Conservation (phyloP, 2,113 vertebrate species). For the Apteryx mantelli region DNA sequence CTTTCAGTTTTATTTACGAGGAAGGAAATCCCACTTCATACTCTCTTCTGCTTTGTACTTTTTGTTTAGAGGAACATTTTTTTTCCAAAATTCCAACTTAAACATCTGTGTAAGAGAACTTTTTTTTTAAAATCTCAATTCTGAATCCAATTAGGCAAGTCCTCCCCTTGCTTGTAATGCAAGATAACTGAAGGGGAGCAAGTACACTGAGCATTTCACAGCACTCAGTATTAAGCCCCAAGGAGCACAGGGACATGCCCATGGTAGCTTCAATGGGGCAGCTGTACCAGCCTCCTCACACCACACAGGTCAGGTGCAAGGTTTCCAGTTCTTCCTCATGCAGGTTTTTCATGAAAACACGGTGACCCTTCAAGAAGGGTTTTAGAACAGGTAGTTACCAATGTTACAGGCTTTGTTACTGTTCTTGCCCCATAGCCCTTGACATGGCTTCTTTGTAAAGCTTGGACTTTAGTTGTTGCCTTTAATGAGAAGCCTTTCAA, state of each 20-base stretch:
- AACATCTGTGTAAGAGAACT: background rate
- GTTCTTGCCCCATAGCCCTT: background rate
- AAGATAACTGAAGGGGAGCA: background rate
- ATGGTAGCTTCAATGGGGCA: background rate
- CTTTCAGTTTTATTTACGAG: background rate
- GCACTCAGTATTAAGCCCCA: background rate
- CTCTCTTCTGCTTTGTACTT: background rate
- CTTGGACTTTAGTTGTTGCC: background rate
- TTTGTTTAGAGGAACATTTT: background rate
- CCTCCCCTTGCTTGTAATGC: background rate
- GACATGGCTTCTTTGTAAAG: background rate
- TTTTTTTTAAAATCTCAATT: background rate
- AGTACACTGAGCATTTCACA: background rate
- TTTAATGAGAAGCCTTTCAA: background rate
- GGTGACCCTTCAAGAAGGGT: background rate
- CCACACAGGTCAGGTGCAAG: background rate
- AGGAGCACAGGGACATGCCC: background rate
- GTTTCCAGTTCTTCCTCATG: background rate
- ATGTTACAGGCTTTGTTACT: background rate
- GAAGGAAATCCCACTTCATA: background rate
- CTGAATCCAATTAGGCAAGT: background rate
- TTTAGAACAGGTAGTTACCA: background rate
- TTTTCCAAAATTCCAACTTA: background rate
- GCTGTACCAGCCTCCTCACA: background rate
- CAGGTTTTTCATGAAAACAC: background rate